phyloP scores from a whole-genome alignment of 2,797 vertebrate species.

The Phoxinus dragarum region DNA sequence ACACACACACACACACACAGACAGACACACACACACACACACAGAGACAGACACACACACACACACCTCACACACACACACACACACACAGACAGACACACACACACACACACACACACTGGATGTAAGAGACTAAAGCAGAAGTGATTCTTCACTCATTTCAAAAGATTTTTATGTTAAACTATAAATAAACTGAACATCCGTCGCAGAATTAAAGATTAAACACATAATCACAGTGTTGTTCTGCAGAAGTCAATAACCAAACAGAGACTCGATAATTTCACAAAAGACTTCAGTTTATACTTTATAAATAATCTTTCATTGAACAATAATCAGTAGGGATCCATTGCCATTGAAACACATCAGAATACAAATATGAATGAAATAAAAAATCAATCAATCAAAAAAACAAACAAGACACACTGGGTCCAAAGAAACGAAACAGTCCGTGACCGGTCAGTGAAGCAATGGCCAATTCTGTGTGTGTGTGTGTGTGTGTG shows the following conservation, averaged over 20 bases:
- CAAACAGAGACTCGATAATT: slow-evolving; percentile 59
- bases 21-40: no score
- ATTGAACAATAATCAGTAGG: slow-evolving; percentile 80
- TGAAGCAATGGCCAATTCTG: no score
- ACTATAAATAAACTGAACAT: not conserved
- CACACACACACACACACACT: not conserved
- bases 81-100: not conserved
- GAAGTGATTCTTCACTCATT: not conserved
- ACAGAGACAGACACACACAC: no score
- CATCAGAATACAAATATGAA: slow-evolving; percentile 52
- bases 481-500: no score
- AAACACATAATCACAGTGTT: no score
- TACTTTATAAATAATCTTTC: slow-evolving; percentile 81
- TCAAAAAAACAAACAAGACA: no score
- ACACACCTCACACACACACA: not conserved
- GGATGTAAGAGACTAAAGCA: not conserved
- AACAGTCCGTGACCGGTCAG: not conserved
- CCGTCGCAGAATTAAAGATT: not conserved
- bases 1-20: no score
- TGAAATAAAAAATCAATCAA: no score
- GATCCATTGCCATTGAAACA: slow-evolving; percentile 71
- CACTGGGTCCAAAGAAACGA: not conserved
- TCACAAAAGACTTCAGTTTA: slow-evolving; percentile 78
- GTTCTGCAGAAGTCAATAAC: no score
- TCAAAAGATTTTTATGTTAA: not conserved